phyloP scores from a whole-genome alignment of 2,113 vertebrate genomes.

The Zeus faber region DNA sequence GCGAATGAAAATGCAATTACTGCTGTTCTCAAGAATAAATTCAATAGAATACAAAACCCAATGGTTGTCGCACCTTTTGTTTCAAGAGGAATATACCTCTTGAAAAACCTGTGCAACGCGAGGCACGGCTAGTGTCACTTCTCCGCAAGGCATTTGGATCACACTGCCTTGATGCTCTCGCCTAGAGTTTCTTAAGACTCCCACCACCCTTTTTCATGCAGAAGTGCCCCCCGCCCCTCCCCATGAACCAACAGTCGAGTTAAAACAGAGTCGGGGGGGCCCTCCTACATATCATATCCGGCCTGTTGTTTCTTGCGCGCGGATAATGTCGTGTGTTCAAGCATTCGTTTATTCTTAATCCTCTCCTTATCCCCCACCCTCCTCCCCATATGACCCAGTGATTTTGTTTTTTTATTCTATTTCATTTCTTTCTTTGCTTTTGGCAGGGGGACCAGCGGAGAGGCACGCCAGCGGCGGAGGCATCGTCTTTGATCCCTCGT shows the following conservation, averaged over 20 bases:
- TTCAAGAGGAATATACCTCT: no score
- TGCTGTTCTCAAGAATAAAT: no score
- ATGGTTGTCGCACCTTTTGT: no score
- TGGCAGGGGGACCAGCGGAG: conserved; percentile 51
- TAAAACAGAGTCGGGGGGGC: conserved; percentile 23
- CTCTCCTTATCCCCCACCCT: conserved; percentile 59
- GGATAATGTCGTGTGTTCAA: conserved; percentile 72
- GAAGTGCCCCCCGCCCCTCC: conserved; percentile 12
- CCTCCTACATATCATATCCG: conserved; percentile 61
- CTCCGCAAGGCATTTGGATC: no score
- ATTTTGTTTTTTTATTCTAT: conserved; percentile 20
- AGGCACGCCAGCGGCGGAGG: conserved; percentile 62
- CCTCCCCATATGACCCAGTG: conserved; percentile 57
- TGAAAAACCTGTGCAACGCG: no score
- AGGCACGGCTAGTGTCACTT: no score
- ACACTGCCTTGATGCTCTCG: no score
- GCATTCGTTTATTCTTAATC: conserved; percentile 72
- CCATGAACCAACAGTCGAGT: conserved; percentile 21
- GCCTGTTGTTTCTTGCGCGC: conserved; percentile 71
- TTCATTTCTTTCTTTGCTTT: conserved; percentile 17
- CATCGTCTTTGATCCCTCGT: conserved; percentile 64
- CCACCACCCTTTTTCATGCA: conserved; percentile 1
- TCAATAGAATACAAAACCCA: no score
- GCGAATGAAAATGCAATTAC: no score
- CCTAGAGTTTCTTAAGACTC: no score